phyloP scores from a whole-genome alignment of 2,113 vertebrate species.

The Cairina moschata region DNA sequence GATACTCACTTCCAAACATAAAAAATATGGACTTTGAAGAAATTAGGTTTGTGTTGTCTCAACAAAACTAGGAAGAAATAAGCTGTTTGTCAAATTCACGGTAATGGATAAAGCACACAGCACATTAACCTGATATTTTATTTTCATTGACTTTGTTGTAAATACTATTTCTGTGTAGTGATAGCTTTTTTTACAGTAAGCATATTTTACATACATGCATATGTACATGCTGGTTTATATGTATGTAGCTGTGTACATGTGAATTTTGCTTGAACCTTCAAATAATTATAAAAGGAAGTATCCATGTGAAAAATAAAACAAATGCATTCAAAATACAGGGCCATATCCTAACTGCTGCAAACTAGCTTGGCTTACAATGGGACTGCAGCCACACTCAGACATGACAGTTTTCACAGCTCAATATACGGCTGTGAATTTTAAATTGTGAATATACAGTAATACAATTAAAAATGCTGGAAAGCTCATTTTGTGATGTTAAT shows the following conservation, averaged over 20 bases:
- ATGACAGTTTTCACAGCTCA: slow-evolving; percentile 41
- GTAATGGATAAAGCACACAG: background rate
- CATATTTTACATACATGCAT: background rate
- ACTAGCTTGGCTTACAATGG: background rate
- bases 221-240: background rate
- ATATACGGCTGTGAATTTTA: slow-evolving; percentile 11
- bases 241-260: background rate
- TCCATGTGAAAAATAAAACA: slow-evolving; percentile 3
- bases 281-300: background rate
- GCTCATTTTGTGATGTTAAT: background rate
- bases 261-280: background rate
- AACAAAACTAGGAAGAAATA: background rate
- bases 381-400: background rate
- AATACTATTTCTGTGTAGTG: background rate
- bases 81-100: background rate
- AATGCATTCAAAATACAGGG: background rate
- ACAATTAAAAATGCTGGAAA: background rate
- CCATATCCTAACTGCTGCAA: background rate
- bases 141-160: background rate
- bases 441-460: background rate
- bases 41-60: background rate
- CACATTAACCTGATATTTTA: background rate
- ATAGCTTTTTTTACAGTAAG: background rate
- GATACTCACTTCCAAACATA: background rate
- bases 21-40: background rate